Conservation (phyloP, 2,888 invertebrate species). For the Choristoneura rosaceana region DNA sequence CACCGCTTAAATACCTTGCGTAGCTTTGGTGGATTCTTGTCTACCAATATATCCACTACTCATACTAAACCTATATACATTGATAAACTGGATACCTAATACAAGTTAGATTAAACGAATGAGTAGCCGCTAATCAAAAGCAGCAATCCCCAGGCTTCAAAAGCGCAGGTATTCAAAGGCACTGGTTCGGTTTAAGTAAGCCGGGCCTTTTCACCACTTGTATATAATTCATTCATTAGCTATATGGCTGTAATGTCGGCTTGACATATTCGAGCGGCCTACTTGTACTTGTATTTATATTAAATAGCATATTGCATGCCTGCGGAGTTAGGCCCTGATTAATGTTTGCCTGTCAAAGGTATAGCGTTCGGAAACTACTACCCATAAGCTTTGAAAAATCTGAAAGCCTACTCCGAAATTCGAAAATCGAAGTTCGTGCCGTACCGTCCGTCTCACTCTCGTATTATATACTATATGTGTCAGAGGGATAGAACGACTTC, state of each 20-base stretch:
- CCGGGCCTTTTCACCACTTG: not conserved
- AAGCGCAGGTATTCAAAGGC: conserved; percentile 14
- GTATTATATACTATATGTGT: too few relatives aligned
- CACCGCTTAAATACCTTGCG: too few relatives aligned
- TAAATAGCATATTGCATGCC: conserved; percentile 39
- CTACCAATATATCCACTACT: too few relatives aligned
- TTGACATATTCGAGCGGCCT: conserved; percentile 32
- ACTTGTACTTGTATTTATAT: conserved; percentile 33
- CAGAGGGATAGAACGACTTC: too few relatives aligned
- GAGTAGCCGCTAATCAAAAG: not conserved
- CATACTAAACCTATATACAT: not conserved
- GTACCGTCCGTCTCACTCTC: too few relatives aligned
- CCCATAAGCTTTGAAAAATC: not conserved
- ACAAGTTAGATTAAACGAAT: not conserved
- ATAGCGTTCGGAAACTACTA: not conserved
- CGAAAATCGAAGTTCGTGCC: too few relatives aligned
- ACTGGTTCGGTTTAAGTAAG: conserved; percentile 9
- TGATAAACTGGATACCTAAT: not conserved
- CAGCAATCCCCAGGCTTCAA: not conserved
- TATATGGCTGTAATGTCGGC: conserved; percentile 28
- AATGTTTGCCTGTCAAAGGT: conserved; percentile 11
- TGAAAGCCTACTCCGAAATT: too few relatives aligned
- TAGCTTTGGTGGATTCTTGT: too few relatives aligned
- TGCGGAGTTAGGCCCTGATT: conserved; percentile 21
- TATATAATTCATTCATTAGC: conserved; percentile 15